A percentile compares a stretch with the other conserved stretches of the same genome.
Evolutionary conservation across 2,113 vertebrate species (phyloP).

Genomic region (Ahaetulla prasina): DNA sequence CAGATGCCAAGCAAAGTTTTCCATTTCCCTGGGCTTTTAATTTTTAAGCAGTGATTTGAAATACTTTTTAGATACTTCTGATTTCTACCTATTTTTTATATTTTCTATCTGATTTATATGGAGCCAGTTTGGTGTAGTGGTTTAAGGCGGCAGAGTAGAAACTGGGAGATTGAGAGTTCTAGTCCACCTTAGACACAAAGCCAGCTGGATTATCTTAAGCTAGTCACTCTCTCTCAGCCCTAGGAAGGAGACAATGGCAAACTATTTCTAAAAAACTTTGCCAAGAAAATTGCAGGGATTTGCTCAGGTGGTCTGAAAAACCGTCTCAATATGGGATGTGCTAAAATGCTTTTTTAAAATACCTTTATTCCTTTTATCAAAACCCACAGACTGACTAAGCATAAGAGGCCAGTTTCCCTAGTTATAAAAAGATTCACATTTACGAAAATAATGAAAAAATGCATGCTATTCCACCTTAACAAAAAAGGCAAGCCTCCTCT

Average conservation of each 20-base stretch:
- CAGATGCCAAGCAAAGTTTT: background rate
- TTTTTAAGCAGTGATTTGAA: background rate
- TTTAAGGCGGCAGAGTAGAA: background rate
- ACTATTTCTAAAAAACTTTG: background rate
- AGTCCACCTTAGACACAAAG: background rate
- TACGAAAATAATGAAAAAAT: background rate
- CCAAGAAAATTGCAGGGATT: background rate
- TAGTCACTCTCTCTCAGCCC: background rate
- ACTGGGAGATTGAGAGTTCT: background rate
- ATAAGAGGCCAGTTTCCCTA: background rate
- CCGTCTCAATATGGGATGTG: background rate
- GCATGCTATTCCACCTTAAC: background rate
- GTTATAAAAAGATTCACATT: background rate
- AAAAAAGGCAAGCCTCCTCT: background rate
- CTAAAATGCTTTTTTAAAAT: background rate
- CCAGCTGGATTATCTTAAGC: background rate
- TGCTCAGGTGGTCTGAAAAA: background rate
- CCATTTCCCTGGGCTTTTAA: background rate
- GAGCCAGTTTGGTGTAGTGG: background rate
- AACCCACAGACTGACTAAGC: background rate
- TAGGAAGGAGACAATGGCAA: background rate
- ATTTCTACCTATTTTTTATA: background rate
- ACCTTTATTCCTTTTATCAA: background rate
- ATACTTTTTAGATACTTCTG: background rate
- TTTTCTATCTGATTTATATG: background rate